Evolutionary conservation across 2,888 invertebrate species (phyloP).

Genomic region (Lepidochrysops patricia): DNA sequence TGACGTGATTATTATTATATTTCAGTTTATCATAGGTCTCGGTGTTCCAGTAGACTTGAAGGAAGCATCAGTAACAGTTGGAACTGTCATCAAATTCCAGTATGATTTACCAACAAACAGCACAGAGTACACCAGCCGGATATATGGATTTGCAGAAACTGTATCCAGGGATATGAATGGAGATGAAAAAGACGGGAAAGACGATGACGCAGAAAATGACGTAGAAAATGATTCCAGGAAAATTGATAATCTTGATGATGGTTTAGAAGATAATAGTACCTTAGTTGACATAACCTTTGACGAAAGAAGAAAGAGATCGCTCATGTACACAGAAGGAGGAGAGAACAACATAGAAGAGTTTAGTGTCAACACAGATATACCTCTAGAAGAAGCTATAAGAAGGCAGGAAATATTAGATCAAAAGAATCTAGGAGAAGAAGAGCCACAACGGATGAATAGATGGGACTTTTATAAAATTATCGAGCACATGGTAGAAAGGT

Average conservation of each 20-base stretch:
- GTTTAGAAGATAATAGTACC: conserved; percentile 40
- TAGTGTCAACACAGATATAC: conserved; percentile 37
- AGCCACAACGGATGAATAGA: conserved; percentile 64
- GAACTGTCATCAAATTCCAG: conserved; percentile 79
- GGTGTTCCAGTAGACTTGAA: conserved; percentile 79
- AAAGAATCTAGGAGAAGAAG: conserved; percentile 38
- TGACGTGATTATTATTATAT: conserved; percentile 24
- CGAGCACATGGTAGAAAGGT: conserved; percentile 76
- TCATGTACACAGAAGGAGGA: conserved; percentile 55
- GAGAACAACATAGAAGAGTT: conserved; percentile 30
- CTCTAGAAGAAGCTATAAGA: conserved; percentile 60
- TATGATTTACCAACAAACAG: conserved; percentile 79
- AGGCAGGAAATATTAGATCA: conserved; percentile 65
- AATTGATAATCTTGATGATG: conserved; percentile 28
- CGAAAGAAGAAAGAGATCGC: conserved; percentile 46
- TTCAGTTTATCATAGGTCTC: conserved; percentile 79
- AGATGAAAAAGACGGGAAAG: conserved; percentile 28
- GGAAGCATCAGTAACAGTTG: conserved; percentile 76
- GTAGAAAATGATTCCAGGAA: conserved; percentile 32
- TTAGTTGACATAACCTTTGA: conserved; percentile 59
- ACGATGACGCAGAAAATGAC: conserved; percentile 29
- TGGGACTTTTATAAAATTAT: conserved; percentile 80
- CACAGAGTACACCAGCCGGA: conserved; percentile 70
- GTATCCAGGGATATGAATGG: conserved; percentile 58
- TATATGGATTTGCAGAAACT: conserved; percentile 58